Conservation (phyloP, 2,113 vertebrate species). For the Salvelinus alpinus region DNA sequence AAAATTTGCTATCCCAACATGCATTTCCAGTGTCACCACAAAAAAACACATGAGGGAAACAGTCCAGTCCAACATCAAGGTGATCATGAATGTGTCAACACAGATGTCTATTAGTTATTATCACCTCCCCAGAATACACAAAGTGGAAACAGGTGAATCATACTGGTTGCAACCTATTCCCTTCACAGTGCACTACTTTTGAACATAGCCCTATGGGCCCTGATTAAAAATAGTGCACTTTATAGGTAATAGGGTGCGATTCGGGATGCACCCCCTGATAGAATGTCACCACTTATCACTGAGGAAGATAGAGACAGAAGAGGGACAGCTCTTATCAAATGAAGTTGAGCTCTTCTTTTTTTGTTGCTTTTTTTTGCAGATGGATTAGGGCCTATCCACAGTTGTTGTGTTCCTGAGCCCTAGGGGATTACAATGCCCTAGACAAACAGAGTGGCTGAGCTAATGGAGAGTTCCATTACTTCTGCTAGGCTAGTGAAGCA, state of each 20-base stretch:
- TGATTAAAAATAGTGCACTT: no score
- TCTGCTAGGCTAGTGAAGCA: conserved; percentile 36
- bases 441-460: background rate
- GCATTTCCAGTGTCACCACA: background rate
- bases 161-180: no score
- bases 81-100: background rate
- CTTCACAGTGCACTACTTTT: no score
- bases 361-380: background rate
- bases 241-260: no score
- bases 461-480: conserved; percentile 35
- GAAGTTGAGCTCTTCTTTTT: background rate
- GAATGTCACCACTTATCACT: background rate
- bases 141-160: background rate
- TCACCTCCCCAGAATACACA: background rate
- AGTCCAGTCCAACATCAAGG: background rate
- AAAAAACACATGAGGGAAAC: background rate
- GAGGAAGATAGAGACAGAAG: background rate
- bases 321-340: background rate
- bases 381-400: background rate
- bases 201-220: no score
- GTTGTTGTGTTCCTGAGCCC: background rate
- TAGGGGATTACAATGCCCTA: background rate
- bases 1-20: background rate
- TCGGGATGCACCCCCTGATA: background rate
- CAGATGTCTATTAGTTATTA: background rate